Percentiles rank a stretch among this genome's conserved stretches.
Evolutionary conservation across 2,797 vertebrate genomes (phyloP).

Genomic region (Microcaecilia unicolor): DNA sequence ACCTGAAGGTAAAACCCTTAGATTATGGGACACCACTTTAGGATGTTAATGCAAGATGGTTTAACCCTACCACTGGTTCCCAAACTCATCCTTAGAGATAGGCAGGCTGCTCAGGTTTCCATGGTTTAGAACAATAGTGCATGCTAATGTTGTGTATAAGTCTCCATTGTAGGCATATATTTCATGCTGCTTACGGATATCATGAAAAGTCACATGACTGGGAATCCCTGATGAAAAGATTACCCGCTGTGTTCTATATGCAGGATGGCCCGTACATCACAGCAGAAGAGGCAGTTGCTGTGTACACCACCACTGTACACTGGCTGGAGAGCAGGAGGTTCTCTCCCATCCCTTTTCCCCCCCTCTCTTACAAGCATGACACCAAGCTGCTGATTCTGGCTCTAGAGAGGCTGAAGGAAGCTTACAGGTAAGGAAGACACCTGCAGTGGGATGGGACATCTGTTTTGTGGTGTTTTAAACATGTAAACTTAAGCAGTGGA

Average conservation of each 20-base stretch:
- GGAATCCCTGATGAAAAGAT: background rate
- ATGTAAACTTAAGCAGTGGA: too few species aligned
- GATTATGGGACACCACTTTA: too few species aligned
- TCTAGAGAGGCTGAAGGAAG: constrained; percentile 94
- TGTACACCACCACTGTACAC: constrained; percentile 94
- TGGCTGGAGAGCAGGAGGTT: constrained; percentile 97
- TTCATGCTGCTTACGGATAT: too few species aligned
- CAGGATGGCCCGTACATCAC: constrained; percentile 98
- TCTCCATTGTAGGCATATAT: background rate
- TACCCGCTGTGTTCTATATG: background rate
- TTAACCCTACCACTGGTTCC: too few species aligned
- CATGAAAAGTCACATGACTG: background rate
- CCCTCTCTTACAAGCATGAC: constrained; percentile 95
- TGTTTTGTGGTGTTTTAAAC: too few species aligned
- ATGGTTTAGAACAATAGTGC: too few species aligned
- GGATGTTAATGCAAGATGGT: too few species aligned
- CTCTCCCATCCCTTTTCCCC: constrained; percentile 96
- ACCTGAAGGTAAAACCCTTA: constrained; percentile 93
- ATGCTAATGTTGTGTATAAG: too few species aligned
- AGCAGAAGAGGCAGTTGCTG: constrained; percentile 93
- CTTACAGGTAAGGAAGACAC: constrained; percentile 85
- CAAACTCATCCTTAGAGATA: too few species aligned
- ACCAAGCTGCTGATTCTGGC: constrained; percentile 96
- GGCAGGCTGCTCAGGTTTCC: too few species aligned
- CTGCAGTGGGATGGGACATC: too few species aligned